Evolutionary conservation across 2,797 vertebrate genomes (phyloP), one percentile per base, ranked within the genome.

Genomic region (Acestrorhynchus altus): DNA sequence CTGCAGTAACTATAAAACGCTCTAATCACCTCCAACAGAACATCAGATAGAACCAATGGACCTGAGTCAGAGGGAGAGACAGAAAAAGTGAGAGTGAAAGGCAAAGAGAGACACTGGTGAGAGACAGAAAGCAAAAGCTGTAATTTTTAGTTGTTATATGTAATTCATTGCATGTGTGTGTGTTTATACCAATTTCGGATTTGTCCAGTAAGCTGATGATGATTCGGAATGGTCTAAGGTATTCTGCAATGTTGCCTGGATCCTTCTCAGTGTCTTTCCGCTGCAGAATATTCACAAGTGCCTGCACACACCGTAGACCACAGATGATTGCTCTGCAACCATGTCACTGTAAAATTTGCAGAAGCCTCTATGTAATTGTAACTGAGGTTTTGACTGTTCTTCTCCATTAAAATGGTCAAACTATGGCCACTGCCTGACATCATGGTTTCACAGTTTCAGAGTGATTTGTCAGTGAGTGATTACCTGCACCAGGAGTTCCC

Each of bases 201-300:
- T 99, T 99, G 92, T 99, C 98, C 56, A 99, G 92, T 69, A 99
- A 92, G 83, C 96, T 97, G 81, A 96, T 85, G 1, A 99, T 93
- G 87, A 99, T 95, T n/a, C 98, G 91, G 89, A 99, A 99, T 5
- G 98, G 98, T 92, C 94, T 93, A 85, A 99, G 93, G 76, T 96
- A 96, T 0, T 88, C 90, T 18, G 92, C 92, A 56, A 94, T 83
- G 6, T 93, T 96, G 49, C 98, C 96, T 0, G 84, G 61, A 15
- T 96, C 90, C 5, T 77, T 86, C 6, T 96, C 91, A 0, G 86
- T 76, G 78, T 94, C 90, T 59, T 95, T 94, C 87, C 96, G 96
- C 83, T 94, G 95, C 79, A 99, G 89, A 81, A 98, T 96, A 89
- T 93, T 94, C 72, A 92, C 91, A 81, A 99, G 85, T 56, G 94